These are phyloP conservation scores for Tetragnatha versicolor DNA, from an alignment of 1,140 invertebrate genomes.

Conservation along the genomic window DNA sequence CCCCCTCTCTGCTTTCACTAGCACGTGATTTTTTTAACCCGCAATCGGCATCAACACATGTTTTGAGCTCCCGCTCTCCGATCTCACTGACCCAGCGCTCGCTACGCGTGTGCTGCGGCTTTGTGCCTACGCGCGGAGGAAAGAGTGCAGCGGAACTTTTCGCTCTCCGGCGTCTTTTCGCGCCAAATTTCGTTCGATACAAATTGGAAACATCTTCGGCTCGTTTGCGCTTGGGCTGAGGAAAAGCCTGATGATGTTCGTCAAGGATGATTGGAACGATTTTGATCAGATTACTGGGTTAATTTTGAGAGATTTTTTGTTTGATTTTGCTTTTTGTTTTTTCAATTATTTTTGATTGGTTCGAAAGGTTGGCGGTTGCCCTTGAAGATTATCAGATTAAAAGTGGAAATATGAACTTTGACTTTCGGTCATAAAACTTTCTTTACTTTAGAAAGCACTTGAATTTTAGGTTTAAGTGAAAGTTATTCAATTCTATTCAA, in stretches of 20 bases:
- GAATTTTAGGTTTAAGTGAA: too few species aligned
- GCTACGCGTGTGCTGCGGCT: neutral
- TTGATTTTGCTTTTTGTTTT: neutral
- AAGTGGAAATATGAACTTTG: constrained; percentile 14
- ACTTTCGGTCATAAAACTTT: neutral
- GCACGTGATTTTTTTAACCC: constrained; percentile 15
- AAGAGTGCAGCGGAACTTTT: neutral
- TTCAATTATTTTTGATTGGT: neutral
- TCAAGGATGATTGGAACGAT: neutral
- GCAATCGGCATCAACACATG: neutral
- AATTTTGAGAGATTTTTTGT: neutral
- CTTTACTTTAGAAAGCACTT: too few species aligned
- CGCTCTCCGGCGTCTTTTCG: neutral
- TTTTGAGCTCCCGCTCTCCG: neutral
- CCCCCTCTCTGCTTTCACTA: neutral
- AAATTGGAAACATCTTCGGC: neutral
- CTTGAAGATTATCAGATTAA: constrained; percentile 31
- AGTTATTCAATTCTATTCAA: too few species aligned
- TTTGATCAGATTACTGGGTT: neutral
- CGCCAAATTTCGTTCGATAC: neutral
- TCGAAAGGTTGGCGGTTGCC: constrained; percentile 3
- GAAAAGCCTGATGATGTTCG: too few species aligned
- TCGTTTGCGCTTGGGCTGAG: too few species aligned
- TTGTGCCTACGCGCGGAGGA: constrained; percentile 21
- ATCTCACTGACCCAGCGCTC: constrained; percentile 28